A percentile compares a stretch with the other conserved stretches of the same genome.
Evolutionary conservation across 2,888 invertebrate genomes (phyloP).

Genomic region (Drosophila pseudotakahashii): DNA sequence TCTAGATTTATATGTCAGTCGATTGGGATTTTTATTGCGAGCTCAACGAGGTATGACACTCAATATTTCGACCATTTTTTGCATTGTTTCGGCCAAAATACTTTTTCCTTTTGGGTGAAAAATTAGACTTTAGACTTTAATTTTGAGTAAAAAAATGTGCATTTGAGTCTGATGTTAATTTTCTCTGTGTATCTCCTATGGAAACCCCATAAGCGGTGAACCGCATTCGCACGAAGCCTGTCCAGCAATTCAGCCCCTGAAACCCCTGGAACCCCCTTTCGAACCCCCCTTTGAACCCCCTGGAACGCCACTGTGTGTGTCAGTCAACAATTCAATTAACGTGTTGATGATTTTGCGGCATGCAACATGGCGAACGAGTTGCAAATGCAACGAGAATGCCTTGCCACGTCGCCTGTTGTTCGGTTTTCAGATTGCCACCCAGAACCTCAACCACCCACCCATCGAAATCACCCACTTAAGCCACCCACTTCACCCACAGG

Average conservation of each 20-base stretch:
- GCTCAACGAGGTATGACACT: no score
- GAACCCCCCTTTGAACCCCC: neutral
- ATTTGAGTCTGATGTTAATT: no score
- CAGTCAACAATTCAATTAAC: conserved; percentile 83
- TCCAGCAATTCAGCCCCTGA: conserved; percentile 19
- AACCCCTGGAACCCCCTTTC: neutral
- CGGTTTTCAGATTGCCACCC: conserved; percentile 60
- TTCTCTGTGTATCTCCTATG: no score
- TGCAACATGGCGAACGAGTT: conserved; percentile 70
- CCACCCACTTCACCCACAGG: neutral
- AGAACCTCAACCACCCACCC: neutral
- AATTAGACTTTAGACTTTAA: no score
- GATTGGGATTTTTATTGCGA: no score
- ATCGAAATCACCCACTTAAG: neutral
- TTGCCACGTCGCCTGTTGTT: conserved; percentile 4
- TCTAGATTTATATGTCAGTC: no score
- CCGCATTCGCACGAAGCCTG: conserved; percentile 51
- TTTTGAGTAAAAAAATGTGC: no score
- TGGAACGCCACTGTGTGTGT: conserved; percentile 50
- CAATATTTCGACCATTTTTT: no score
- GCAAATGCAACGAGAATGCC: conserved; percentile 38
- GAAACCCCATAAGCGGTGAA: conserved; percentile 44
- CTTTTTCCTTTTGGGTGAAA: no score
- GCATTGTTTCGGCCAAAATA: no score
- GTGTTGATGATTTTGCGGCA: conserved; percentile 82